Conservation (phyloP, 2,113 vertebrate species). For the Henicopernis longicauda region DNA sequence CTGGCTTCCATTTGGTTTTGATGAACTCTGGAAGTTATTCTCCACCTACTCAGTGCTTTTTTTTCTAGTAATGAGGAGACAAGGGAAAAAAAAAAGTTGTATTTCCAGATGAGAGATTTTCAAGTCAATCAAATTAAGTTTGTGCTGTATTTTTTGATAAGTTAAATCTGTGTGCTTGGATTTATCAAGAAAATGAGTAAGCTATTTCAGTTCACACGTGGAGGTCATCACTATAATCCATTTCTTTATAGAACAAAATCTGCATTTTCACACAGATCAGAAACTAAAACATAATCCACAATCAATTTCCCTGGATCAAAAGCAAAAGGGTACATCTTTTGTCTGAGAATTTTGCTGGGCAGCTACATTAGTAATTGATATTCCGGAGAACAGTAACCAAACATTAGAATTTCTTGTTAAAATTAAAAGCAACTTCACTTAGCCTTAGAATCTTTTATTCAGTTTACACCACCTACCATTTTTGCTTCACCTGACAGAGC, state of each 20-base stretch:
- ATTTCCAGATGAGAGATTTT: neutral
- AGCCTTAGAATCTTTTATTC: neutral
- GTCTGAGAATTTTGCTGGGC: neutral
- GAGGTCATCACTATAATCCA: neutral
- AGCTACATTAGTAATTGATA: neutral
- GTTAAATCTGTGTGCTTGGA: neutral
- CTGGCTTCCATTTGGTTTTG: constrained; percentile 5
- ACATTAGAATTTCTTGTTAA: neutral
- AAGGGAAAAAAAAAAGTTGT: neutral
- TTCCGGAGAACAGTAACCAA: neutral
- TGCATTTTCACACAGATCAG: neutral
- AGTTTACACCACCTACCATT: neutral
- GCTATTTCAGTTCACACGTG: neutral
- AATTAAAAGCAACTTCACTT: neutral
- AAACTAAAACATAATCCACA: neutral
- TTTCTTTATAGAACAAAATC: neutral
- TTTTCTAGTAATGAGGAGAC: neutral
- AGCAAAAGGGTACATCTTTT: neutral
- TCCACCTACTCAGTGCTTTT: neutral
- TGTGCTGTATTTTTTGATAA: neutral
- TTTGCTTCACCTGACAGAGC: neutral
- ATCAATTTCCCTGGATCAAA: neutral
- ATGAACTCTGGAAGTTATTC: neutral
- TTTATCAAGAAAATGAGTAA: neutral
- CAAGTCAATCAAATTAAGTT: neutral